Evolutionary conservation across 2,113 vertebrate genomes (phyloP).

Genomic region (Paramisgurnus dabryanus): DNA sequence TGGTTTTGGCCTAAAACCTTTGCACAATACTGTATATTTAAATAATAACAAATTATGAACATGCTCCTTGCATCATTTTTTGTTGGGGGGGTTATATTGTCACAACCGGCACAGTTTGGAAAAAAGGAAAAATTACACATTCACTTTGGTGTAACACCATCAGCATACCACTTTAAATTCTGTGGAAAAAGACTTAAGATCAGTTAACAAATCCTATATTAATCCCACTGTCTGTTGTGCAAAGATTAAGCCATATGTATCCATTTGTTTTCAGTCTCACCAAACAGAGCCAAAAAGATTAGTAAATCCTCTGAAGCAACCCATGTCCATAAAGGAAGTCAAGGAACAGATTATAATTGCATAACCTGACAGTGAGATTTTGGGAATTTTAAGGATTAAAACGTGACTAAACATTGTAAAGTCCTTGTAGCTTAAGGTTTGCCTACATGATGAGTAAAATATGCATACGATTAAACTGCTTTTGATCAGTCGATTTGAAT

Average conservation of each 20-base stretch:
- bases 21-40: too few relatives aligned
- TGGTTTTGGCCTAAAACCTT: too few relatives aligned
- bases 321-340: background rate
- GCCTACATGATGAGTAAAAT: background rate
- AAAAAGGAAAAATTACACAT: too few relatives aligned
- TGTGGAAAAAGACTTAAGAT: background rate
- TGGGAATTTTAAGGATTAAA: constrained; percentile 5
- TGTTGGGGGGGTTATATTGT: too few relatives aligned
- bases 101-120: too few relatives aligned
- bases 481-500: background rate
- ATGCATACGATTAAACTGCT: background rate
- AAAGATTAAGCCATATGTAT: background rate
- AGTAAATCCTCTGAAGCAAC: constrained; percentile 22
- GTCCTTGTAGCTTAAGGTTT: background rate
- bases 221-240: background rate
- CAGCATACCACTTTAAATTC: too few relatives aligned
- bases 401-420: constrained; percentile 11
- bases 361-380: constrained; percentile 12
- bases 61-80: too few relatives aligned
- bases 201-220: background rate
- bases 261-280: background rate
- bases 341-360: background rate
- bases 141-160: too few relatives aligned
- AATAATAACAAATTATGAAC: too few relatives aligned
- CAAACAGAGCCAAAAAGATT: background rate